Conservation (phyloP, 2,888 invertebrate species). For the Leucoma salicis region DNA sequence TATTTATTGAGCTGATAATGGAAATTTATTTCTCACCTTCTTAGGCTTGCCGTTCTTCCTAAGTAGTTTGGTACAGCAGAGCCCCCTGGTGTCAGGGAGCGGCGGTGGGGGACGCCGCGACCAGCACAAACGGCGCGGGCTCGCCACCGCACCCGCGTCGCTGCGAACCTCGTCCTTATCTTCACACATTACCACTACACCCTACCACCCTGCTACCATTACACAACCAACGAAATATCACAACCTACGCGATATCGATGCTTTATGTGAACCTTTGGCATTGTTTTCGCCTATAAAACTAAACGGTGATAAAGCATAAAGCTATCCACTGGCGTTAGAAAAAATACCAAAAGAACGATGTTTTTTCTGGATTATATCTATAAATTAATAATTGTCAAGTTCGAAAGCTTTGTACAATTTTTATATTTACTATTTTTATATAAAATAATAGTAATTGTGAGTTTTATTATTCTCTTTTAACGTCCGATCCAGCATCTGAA, state of each 20-base stretch:
- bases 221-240: slow-evolving; percentile 65
- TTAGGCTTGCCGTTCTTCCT: slow-evolving; percentile 91
- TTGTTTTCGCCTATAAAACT: slow-evolving; percentile 66
- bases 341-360: too few species aligned
- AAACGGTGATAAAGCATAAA: slow-evolving; percentile 2
- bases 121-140: slow-evolving; percentile 70
- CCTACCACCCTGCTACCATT: slow-evolving; percentile 44
- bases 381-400: slow-evolving; percentile 54
- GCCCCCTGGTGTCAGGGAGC: slow-evolving; percentile 88
- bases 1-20: slow-evolving; percentile 6
- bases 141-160: slow-evolving; percentile 58
- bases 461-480: slow-evolving; percentile 59
- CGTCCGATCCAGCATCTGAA: slow-evolving; percentile 79
- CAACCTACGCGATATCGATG: slow-evolving; percentile 72
- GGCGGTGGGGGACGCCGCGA: slow-evolving; percentile 72
- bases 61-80: slow-evolving; percentile 91
- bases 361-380: slow-evolving; percentile 22
- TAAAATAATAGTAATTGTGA: slow-evolving; percentile 32
- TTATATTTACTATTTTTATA: slow-evolving; percentile 15
- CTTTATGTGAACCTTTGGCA: slow-evolving; percentile 73
- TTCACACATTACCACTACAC: slow-evolving; percentile 65
- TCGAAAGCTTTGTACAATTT: slow-evolving; percentile 74
- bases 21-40: slow-evolving; percentile 80
- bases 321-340: slow-evolving; percentile 29
- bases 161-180: slow-evolving; percentile 74